Base-by-base conservation (phyloP, 2,888 invertebrate species). In the Diaprepes abbreviatus region DNA sequence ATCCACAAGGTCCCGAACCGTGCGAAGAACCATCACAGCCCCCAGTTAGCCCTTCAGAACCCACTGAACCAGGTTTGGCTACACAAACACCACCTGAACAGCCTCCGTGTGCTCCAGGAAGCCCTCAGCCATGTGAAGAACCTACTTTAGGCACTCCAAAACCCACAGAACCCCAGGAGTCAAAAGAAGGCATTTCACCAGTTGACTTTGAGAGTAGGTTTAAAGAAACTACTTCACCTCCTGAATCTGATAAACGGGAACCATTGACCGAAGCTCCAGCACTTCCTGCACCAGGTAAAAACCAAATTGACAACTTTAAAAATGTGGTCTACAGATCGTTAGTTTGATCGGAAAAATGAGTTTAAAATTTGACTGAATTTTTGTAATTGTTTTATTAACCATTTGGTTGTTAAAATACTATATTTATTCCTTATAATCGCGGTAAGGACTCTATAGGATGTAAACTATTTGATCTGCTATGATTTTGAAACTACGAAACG, bases 251-350 rank as follows among this genome's bases (percentile, higher is more conserved):
- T 40, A 58, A 66, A 16, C 28, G 14, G 40, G 58, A 66, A 21
- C 67, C 71, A 14, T 40, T 66, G 14, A 50, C 71, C 1, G 66
- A 71, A 21, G 28, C 71, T 3, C 71, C 71, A 17, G 19, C n/a
- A 33, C 19, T 21, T 31, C 38, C 48, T 12, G 24, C 17, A 24
- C 43, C 58, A 36, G 52, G 58, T 54, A 28, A 12, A 9, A 21
- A 1, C 17, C 1, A 6, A 28, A 33, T 17, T 54, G 28, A 28
- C 6, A n/a, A n/a, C n/a, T n/a, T n/a, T n/a, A n/a, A n/a, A n/a
- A n/a, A n/a, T n/a, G n/a, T n/a, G n/a, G n/a, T n/a, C n/a, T n/a
- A n/a, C n/a, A n/a, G n/a, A n/a, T n/a, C n/a, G n/a, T n/a, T n/a
- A n/a, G n/a, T n/a, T n/a, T n/a, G n/a, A n/a, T n/a, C n/a, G n/a